Base-by-base conservation (phyloP, 2,113 vertebrate genomes). In the human (Homo sapiens) region DNA sequence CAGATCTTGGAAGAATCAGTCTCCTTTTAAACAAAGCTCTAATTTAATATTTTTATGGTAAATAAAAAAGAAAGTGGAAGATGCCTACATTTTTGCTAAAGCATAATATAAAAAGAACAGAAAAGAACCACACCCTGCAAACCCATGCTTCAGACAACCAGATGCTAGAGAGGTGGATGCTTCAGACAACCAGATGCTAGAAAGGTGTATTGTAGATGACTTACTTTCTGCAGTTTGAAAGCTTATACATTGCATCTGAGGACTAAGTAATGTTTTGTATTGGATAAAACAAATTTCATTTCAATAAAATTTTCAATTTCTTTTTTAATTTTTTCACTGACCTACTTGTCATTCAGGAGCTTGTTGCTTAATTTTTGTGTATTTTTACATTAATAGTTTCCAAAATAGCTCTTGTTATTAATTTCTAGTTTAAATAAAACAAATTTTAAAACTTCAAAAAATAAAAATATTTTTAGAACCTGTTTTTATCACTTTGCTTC, bases 11-110 rank as follows among this genome's bases (percentile, higher is more conserved):
- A 66, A 87, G 91, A n/a, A 45, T 84, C 30, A 27, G 22, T 90
- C 52, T 66, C 70, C 72, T 72, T 90, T 75, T 3, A 10, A 97
- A 89, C 73, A 94, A 40, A 52, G 32, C 14, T 80, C 4, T 2
- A 30, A 82, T 78, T 87, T 76, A 81, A 76, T 95, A 89, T 88
- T 88, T 89, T 92, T n/a, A 89, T 43, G 72, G 95, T 76, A 96
- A 95, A 97, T 90, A 17, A 61, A 96, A 90, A 92, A 70, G 35
- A 91, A 82, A 40, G 9, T n/a, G 38, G 35, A 76, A 40, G 12
- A 59, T 18, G 3, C 12, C 22, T 38, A 8, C 59, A 5, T 66
- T 14, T 90, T 40, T 61, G 12, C 8, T 61, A 17, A 59, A 80
- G 7, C 18, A 12, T n/a, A 35, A 7, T 8, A 43, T 73, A 3